Base-by-base conservation (phyloP, 2,113 vertebrate species). In the Alligator sinensis region DNA sequence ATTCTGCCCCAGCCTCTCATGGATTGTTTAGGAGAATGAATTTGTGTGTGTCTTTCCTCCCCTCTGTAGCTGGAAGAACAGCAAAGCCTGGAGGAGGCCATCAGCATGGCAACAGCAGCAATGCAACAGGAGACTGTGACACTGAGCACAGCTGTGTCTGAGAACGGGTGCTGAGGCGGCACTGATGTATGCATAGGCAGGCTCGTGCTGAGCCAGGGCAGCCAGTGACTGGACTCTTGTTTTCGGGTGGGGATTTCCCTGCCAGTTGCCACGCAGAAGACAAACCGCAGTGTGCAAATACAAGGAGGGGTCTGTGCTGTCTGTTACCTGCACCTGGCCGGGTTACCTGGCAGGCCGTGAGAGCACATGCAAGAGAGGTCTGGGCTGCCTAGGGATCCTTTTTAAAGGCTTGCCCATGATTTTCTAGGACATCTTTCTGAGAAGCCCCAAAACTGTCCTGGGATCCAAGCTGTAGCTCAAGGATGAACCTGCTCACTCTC, bases 61-160 rank as follows among this genome's bases (percentile, higher is more conserved):
- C 64, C 38, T 57, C 57, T 2, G 2, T 92, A 98, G 98, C 70
- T 98, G 57, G 98, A 98, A 96, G 97, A 98, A 38, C 98, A 98
- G 95, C 98, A 98, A 96, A 98, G 96, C n/a, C 92, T 98, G 91
- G 98, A 98, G 70, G 98, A 98, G 38, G 97, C 98, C 83, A 95
- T 98, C 91, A 96, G 96, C 19, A 94, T 97, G 96, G 98, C 97
- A 47, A 91, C 98, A 3, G 98, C 97, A 30, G 97, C 98, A 10
- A 97, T 98, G 86, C 98, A 98, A 64, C 98, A 93, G 4, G 96
- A 97, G 24, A 89, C 97, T 0, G 59, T 95, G 76, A 61, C 94
- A 1, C 91, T 97, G 27, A 95, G 93, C 19, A 82, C 93, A 55
- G 83, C 97, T 2, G 18, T 82, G 59, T 57, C 96, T 0, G 95